A percentile compares a stretch with the other conserved stretches of the same genome.
These are phyloP conservation scores for Amphimedon queenslandica DNA, from an alignment of 37 sponge, comb jelly and placozoan genomes.

Conservation along the genomic window DNA sequence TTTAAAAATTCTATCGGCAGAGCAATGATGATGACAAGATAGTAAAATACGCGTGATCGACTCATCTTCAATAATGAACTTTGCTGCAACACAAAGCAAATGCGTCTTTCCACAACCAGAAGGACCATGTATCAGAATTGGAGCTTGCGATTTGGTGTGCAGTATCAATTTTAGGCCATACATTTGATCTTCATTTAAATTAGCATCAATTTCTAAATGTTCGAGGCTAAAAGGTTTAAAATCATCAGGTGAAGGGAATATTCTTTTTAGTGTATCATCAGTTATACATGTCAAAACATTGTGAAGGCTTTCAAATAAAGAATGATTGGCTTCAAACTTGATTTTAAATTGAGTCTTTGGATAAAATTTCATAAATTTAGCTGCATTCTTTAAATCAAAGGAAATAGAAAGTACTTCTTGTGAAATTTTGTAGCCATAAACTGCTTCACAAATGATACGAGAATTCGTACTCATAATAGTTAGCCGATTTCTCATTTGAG, in stretches of 20 bases:
- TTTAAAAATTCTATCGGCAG: slow-evolving; percentile 27
- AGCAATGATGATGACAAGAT: slow-evolving; percentile 43
- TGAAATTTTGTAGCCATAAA: too few relatives aligned
- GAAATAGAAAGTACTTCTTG: too few relatives aligned
- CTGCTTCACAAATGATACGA: too few relatives aligned
- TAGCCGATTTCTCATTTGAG: too few relatives aligned
- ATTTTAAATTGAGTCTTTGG: slow-evolving; percentile 5
- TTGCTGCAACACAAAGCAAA: slow-evolving; percentile 33
- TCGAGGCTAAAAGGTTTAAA: neutral
- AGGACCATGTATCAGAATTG: slow-evolving; percentile 56
- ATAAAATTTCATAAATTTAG: too few relatives aligned
- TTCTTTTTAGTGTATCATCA: slow-evolving; percentile 1
- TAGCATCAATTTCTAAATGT: too few relatives aligned
- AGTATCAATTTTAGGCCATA: too few relatives aligned
- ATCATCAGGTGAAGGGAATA: neutral
- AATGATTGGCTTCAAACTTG: slow-evolving; percentile 32
- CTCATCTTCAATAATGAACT: neutral
- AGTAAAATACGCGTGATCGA: slow-evolving; percentile 21
- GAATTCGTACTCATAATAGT: too few relatives aligned
- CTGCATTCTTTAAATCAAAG: too few relatives aligned
- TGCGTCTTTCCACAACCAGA: slow-evolving; percentile 72
- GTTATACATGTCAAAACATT: slow-evolving; percentile 6
- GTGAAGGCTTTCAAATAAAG: slow-evolving; percentile 41
- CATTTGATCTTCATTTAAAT: too few relatives aligned
- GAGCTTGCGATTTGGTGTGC: slow-evolving; percentile 6